Percentiles rank a stretch among this genome's conserved stretches.
These are phyloP conservation scores for Lysiphlebus fabarum DNA, from an alignment of 1,140 invertebrate species.

Conservation along the genomic window DNA sequence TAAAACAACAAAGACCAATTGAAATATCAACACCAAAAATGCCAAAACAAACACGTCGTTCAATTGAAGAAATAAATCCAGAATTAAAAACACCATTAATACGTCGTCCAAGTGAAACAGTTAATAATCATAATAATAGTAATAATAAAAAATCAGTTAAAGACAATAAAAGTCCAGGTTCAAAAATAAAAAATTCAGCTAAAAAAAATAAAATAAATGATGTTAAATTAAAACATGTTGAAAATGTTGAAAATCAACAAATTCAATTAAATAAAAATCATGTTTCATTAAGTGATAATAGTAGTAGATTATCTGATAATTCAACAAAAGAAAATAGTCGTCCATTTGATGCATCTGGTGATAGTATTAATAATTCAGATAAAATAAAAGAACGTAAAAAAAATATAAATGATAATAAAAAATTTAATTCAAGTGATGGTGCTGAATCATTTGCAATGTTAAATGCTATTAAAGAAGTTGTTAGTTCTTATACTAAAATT, in stretches of 20 bases:
- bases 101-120: too few relatives aligned
- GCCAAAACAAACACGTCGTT: neutral
- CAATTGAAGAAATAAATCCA: too few relatives aligned
- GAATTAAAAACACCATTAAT: too few relatives aligned
- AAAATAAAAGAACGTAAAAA: slow-evolving; percentile 21
- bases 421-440: slow-evolving; percentile 9
- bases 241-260: slow-evolving; percentile 27
- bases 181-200: neutral
- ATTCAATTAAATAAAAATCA: slow-evolving; percentile 23
- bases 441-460: slow-evolving; percentile 18
- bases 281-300: slow-evolving; percentile 29
- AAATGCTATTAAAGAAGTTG: slow-evolving; percentile 26
- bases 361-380: slow-evolving; percentile 25
- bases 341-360: slow-evolving; percentile 33
- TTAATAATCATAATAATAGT: neutral
- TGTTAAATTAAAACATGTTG: slow-evolving; percentile 32
- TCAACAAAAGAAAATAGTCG: slow-evolving; percentile 46
- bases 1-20: neutral
- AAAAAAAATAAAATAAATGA: slow-evolving; percentile 27
- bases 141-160: slow-evolving; percentile 1
- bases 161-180: slow-evolving; percentile 1
- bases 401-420: slow-evolving; percentile 21
- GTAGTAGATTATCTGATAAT: slow-evolving; percentile 34
- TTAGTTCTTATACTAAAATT: slow-evolving; percentile 30
- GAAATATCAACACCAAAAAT: slow-evolving; percentile 2